Evolutionary conservation across 2,797 vertebrate species (phyloP), one percentile per base, ranked within the genome.

Genomic region (Etheostoma perlongum): DNA sequence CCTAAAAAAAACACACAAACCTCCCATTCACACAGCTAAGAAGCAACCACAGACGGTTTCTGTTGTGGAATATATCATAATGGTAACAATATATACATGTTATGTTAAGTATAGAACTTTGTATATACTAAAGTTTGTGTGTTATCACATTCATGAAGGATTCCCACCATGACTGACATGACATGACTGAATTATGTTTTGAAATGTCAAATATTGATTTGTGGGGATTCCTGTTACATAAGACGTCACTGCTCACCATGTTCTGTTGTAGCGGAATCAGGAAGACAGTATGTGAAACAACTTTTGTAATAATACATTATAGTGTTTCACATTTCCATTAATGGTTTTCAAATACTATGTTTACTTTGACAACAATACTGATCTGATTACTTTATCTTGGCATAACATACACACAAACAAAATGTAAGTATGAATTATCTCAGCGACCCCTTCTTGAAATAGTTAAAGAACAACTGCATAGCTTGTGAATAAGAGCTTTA

Each of bases 161-260:
- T 18, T 67, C 30, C 59, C 60, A 62, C 47, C 2, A 36, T 61
- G 16, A 76, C 52, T n/a, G n/a, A n/a, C n/a, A n/a, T n/a, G n/a
- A n/a, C n/a, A n/a, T n/a, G n/a, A n/a, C 1, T 36, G 10, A 54
- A 30, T 51, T 8, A 47, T 55, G 30, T 59, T 66, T 69, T 36
- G 5, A 76, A 78, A 46, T 67, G 60, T 72, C 48, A 58, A 15
- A 61, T 70, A 16, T n/a, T 52, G 14, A 62, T 72, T 36, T 61
- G 16, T 13, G 81, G 79, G 79, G 59, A 65, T 74, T 85, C 61
- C 81, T 61, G 0, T 53, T n/a, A 2, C 6, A 47, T 69, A 12
- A 53, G 18, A 69, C 3, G 12, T 64, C 69, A 73, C 51, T 19
- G 15, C 23, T 67, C 15, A 27, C 14, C 48, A 36, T 6, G 2